Evolutionary conservation across 2,797 vertebrate genomes (phyloP), one percentile per base, ranked within the genome.

Genomic region (Spea hammondii): DNA sequence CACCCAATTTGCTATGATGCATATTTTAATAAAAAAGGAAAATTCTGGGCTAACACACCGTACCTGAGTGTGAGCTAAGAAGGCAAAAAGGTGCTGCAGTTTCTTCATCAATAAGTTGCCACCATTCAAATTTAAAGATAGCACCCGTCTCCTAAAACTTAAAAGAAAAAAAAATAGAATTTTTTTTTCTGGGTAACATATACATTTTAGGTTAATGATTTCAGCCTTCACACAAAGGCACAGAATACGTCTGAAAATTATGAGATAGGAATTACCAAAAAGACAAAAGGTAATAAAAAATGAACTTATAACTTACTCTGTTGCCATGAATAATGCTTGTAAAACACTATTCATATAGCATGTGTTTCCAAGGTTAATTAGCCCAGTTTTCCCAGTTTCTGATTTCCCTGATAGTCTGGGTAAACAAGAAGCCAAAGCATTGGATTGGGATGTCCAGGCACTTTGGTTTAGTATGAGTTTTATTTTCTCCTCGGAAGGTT

Each of bases 321-420:
- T 98, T 83, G 98, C 97, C 96, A 98, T 98, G 87, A 98, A 99
- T 79, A 99, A 93, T 54, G 95, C 96, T 89, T 99, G 98, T 86
- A 99, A 93, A 87, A 99, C 95, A 89, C 97, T 99, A 89, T 99
- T 99, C 95, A 99, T 98, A 85, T 95, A 99, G 89, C 98, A 99
- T 4, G 97, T 99, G 87, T 99, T 99, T 79, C 98, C 97, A 84
- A 99, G 88, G 89, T 99, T 99, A 86, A 99, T 91, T 65, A 99
- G 92, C 80, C 98, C 98, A 1, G 98, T 99, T 92, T 96, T 98
- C 79, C 97, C 97, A 0, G 98, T 99, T 92, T 99, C 97, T 65
- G 98, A 99, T 90, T 98, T 98, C 86, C 94, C 95, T 80, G 93
- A 89, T 84, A 95, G 92, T 90, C 91, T 95, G 87, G 95, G 92